These are phyloP conservation scores for Adineta ricciae DNA, from an alignment of 2,888 invertebrate genomes.

Conservation along the genomic window DNA sequence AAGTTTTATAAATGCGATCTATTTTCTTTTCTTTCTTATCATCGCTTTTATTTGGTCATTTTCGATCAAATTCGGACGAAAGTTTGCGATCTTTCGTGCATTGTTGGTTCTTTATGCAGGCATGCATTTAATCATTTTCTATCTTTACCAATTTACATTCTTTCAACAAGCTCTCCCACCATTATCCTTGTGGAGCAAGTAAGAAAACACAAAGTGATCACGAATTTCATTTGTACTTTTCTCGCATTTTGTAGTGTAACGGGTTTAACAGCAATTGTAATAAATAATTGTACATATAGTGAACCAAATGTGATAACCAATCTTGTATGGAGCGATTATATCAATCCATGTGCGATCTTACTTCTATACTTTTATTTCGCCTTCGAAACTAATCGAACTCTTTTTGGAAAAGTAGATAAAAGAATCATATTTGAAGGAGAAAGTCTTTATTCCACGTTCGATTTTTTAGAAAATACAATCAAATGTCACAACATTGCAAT, in stretches of 20 bases:
- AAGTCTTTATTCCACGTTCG: neutral
- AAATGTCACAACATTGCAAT: neutral
- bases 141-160: constrained; percentile 75
- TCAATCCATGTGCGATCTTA: neutral
- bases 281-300: neutral
- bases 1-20: constrained; percentile 44
- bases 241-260: neutral
- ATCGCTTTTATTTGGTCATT: constrained; percentile 59
- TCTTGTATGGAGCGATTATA: neutral
- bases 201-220: no score
- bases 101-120: constrained; percentile 58
- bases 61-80: constrained; percentile 40
- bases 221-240: neutral
- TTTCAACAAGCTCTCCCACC: constrained; percentile 60
- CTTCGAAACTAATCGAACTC: neutral
- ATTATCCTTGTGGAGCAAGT: constrained; percentile 9
- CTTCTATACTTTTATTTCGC: neutral
- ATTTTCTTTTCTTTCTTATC: constrained; percentile 75
- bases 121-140: constrained; percentile 63
- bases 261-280: neutral
- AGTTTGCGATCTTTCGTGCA: constrained; percentile 57
- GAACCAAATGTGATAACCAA: neutral
- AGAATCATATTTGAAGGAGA: no score
- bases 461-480: neutral
- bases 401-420: neutral